phyloP scores from a whole-genome alignment of 2,797 vertebrate species.

The Rousettus madagascariensis region DNA sequence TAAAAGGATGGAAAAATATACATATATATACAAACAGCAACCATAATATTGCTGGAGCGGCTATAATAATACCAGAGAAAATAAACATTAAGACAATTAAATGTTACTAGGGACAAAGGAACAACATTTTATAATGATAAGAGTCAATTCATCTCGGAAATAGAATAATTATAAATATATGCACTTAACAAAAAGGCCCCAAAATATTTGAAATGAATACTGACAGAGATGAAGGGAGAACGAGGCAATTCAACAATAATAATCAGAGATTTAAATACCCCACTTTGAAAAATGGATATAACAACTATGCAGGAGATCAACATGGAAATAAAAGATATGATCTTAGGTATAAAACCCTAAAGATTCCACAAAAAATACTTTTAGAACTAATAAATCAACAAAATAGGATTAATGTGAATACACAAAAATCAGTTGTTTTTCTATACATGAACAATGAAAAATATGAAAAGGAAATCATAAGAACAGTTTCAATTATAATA shows the following conservation, averaged over 20 bases:
- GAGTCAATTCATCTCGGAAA: neutral
- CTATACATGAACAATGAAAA: neutral
- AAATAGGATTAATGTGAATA: neutral
- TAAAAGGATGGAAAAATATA: neutral
- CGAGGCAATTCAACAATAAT: neutral
- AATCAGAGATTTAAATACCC: neutral
- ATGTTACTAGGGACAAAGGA: neutral
- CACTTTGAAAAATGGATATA: neutral
- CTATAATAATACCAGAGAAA: neutral
- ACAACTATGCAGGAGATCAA: neutral
- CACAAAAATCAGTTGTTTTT: neutral
- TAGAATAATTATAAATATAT: neutral
- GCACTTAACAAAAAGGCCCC: neutral
- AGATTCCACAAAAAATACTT: neutral
- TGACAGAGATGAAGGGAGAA: neutral
- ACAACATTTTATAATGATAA: neutral
- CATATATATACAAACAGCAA: neutral
- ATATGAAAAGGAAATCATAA: no score
- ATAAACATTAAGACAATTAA: neutral
- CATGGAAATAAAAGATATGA: neutral
- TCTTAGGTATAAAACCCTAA: neutral
- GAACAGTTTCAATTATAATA: neutral
- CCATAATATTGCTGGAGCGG: neutral
- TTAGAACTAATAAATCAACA: neutral
- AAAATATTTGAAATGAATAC: neutral